Evolutionary conservation across 2,888 invertebrate species (phyloP).

Genomic region (Vannuccia rotundouncinata): DNA sequence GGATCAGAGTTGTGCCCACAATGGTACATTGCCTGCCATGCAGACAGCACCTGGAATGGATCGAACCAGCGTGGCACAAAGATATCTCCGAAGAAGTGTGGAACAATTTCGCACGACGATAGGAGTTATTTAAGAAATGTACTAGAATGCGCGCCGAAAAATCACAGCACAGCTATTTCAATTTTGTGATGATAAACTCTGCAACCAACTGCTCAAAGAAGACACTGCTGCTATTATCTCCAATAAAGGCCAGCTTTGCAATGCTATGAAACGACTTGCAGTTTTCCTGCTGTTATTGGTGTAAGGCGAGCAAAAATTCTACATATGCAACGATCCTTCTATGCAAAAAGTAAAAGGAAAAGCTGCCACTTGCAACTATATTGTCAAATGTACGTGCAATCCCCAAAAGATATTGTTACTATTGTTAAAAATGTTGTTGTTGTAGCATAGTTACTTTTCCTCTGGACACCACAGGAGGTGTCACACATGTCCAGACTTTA

Average conservation of each 20-base stretch:
- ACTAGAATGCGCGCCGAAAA: constrained; percentile 6
- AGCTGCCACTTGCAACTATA: constrained; percentile 16
- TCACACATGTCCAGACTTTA: too few species aligned
- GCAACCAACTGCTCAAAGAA: constrained; percentile 30
- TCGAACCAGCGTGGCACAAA: constrained; percentile 5
- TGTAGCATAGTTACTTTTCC: too few species aligned
- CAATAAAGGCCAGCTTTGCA: background rate
- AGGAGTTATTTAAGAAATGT: constrained; percentile 9
- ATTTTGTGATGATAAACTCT: constrained; percentile 13
- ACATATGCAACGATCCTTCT: constrained; percentile 6
- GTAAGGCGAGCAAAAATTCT: constrained; percentile 15
- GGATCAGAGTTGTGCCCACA: background rate
- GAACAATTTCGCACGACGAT: constrained; percentile 22
- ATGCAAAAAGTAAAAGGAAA: constrained; percentile 21
- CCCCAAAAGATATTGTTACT: constrained; percentile 2
- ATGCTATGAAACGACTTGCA: constrained; percentile 27
- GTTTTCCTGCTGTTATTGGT: background rate
- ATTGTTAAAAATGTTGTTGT: constrained; percentile 9
- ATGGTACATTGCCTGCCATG: constrained; percentile 13
- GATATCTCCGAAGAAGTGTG: constrained; percentile 20
- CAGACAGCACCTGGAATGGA: constrained; percentile 13
- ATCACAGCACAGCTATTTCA: constrained; percentile 16
- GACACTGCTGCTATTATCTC: background rate
- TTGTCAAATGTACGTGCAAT: background rate
- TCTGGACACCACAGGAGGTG: too few species aligned